Evolutionary conservation across 2,888 invertebrate genomes (phyloP).

Genomic region (Ormia ochracea): DNA sequence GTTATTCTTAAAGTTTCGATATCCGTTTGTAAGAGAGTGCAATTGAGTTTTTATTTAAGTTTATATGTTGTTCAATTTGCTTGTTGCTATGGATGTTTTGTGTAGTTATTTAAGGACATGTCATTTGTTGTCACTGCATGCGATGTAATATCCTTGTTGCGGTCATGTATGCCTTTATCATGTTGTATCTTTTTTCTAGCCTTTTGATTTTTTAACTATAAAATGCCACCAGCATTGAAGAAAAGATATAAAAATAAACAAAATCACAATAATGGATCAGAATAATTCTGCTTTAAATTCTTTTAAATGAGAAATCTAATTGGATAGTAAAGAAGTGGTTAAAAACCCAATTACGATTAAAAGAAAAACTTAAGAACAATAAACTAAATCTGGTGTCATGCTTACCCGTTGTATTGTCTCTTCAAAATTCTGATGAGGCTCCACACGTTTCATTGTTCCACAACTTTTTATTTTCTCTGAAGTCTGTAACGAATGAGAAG

Average conservation of each 20-base stretch:
- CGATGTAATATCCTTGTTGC: constrained; percentile 72
- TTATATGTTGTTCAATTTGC: constrained; percentile 58
- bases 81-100: constrained; percentile 74
- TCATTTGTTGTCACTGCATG: constrained; percentile 72
- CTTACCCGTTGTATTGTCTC: constrained; percentile 77
- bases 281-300: not conserved
- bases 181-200: constrained; percentile 74
- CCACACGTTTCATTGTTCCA: constrained; percentile 75
- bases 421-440: constrained; percentile 76
- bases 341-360: not conserved
- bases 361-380: not conserved
- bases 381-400: constrained; percentile 54
- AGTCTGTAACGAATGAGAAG: constrained; percentile 67
- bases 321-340: not conserved
- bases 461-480: constrained; percentile 74
- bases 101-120: constrained; percentile 75
- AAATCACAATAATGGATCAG: constrained; percentile 26
- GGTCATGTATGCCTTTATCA: constrained; percentile 73
- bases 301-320: constrained; percentile 15
- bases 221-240: constrained; percentile 22
- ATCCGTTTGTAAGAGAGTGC: not conserved
- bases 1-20: constrained; percentile 17
- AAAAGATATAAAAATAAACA: constrained; percentile 27
- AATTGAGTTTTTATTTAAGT: constrained; percentile 21
- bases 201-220: constrained; percentile 76